Evolutionary conservation across 2,797 vertebrate genomes (phyloP).

Genomic region (Morelia viridis): DNA sequence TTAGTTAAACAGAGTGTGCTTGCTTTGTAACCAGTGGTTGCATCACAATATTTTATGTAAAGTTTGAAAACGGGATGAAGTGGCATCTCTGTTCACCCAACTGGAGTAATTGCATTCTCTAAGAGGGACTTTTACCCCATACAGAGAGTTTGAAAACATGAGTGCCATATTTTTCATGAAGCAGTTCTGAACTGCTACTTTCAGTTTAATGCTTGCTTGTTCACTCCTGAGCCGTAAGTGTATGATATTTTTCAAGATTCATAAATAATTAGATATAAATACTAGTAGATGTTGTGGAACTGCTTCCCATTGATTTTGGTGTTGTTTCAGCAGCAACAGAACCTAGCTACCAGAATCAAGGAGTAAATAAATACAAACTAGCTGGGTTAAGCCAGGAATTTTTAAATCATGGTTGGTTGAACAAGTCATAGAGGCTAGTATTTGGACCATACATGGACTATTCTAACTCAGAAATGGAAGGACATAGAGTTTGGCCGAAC

Average conservation of each 20-base stretch:
- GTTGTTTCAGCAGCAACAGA: background rate
- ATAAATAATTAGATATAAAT: slow-evolving; percentile 11
- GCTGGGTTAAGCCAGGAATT: background rate
- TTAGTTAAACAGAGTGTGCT: slow-evolving; percentile 42
- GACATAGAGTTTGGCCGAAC: background rate
- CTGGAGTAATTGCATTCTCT: slow-evolving; percentile 25
- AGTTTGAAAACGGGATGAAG: slow-evolving; percentile 57
- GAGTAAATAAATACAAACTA: background rate
- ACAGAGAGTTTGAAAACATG: slow-evolving; percentile 34
- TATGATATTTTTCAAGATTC: slow-evolving; percentile 8
- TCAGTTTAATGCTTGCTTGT: background rate
- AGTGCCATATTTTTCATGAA: slow-evolving; percentile 30
- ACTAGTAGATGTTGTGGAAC: background rate
- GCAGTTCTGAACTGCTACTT: slow-evolving; percentile 22
- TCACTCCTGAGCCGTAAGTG: slow-evolving; percentile 27
- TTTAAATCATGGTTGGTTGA: background rate
- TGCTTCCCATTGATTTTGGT: background rate
- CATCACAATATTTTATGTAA: slow-evolving; percentile 44
- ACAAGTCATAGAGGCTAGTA: background rate
- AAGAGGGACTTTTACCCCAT: slow-evolving; percentile 31
- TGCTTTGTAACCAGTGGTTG: slow-evolving; percentile 38
- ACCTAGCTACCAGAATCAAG: background rate
- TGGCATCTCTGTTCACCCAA: background rate
- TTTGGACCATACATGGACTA: background rate
- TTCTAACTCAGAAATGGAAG: background rate